These are phyloP conservation scores for Anorthoa munda DNA, from an alignment of 2,888 invertebrate species.

Conservation along the genomic window DNA sequence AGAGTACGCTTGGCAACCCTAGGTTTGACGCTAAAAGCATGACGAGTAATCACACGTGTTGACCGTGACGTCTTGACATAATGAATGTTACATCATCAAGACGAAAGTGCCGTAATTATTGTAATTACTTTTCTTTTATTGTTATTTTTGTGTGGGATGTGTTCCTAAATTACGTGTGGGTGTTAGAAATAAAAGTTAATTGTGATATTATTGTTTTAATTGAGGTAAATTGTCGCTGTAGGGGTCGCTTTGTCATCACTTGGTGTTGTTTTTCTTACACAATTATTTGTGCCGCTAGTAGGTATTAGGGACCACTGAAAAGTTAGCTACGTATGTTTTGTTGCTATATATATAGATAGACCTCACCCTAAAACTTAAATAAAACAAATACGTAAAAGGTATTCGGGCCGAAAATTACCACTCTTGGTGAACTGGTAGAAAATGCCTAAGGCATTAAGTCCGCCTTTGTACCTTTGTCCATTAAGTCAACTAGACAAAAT, in stretches of 20 bases:
- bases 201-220: constrained; percentile 25
- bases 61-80: constrained; percentile 47
- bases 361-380: no score
- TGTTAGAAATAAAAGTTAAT: constrained; percentile 11
- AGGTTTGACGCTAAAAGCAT: not conserved
- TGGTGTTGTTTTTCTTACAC: not conserved
- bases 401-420: no score
- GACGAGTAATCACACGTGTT: constrained; percentile 44
- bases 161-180: constrained; percentile 12
- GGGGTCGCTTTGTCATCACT: not conserved
- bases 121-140: constrained; percentile 58
- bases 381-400: no score
- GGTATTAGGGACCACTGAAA: no score
- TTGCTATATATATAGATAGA: no score
- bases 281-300: no score
- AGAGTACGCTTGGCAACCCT: no score
- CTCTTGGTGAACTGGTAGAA: no score
- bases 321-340: not conserved
- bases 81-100: constrained; percentile 52
- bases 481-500: no score
- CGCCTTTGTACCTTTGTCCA: no score
- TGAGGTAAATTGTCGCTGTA: constrained; percentile 6
- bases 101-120: constrained; percentile 57
- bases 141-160: constrained; percentile 32
- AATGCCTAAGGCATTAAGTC: no score